Percentiles rank a stretch among this genome's conserved stretches.
These are phyloP conservation scores for Acanthacorydalis orientalis DNA, from an alignment of 2,888 invertebrate genomes.

Conservation along the genomic window DNA sequence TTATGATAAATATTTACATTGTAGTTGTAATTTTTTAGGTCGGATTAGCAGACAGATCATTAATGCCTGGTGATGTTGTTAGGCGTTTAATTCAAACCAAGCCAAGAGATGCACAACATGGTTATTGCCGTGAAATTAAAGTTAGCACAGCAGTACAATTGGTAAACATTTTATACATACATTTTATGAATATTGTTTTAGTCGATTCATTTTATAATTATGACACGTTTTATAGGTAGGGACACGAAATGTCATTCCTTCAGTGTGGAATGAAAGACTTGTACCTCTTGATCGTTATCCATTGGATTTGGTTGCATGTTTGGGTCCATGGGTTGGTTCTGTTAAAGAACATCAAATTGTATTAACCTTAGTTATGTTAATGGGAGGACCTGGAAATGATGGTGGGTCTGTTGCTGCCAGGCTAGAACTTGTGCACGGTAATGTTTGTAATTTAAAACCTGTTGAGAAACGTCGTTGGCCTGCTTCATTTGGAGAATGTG, in stretches of 20 bases:
- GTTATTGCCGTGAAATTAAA: conserved; percentile 5
- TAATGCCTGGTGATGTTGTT: conserved; percentile 7
- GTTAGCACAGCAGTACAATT: conserved; percentile 4
- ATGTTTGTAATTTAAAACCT: conserved; percentile 3
- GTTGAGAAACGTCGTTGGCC: conserved; percentile 2
- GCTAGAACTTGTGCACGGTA: conserved; percentile 1
- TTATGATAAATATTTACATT: neutral
- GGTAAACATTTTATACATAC: neutral
- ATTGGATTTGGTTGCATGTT: conserved; percentile 4
- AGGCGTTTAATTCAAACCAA: neutral
- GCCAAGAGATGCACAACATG: conserved; percentile 2
- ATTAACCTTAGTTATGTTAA: conserved; percentile 1
- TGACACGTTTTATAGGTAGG: neutral
- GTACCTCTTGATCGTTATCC: conserved; percentile 4
- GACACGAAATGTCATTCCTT: neutral
- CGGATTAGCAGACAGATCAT: conserved; percentile 4
- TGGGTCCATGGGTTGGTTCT: conserved; percentile 5
- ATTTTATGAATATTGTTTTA: neutral
- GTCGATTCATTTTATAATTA: neutral
- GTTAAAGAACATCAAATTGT: conserved; percentile 4
- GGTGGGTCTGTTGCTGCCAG: neutral
- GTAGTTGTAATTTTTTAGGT: conserved; percentile 1
- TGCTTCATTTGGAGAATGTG: conserved; percentile 1
- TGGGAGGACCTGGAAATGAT: neutral
- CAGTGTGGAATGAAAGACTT: conserved; percentile 1